Conservation (phyloP, 2,113 vertebrate species). For the Grammomys surdaster region DNA sequence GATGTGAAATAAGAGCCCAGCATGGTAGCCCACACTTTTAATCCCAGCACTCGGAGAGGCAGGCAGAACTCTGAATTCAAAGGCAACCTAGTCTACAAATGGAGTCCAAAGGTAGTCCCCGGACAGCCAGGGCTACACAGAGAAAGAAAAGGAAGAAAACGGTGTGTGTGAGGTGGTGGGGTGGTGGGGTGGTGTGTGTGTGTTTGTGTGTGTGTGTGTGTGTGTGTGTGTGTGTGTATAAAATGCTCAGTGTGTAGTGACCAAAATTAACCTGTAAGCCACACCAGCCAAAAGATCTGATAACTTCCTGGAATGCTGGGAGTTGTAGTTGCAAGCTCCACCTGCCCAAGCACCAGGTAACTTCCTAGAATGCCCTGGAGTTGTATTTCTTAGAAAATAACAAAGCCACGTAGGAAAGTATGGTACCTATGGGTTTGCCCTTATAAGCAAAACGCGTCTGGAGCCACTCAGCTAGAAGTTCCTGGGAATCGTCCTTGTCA, state of each 20-base stretch:
- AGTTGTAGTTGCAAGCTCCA: neutral
- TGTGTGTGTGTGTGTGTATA: too few species aligned
- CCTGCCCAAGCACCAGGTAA: neutral
- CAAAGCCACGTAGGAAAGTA: neutral
- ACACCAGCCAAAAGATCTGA: neutral
- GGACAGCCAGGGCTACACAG: neutral
- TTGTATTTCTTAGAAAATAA: neutral
- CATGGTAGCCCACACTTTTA: neutral
- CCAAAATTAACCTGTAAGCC: neutral
- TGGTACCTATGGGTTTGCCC: neutral
- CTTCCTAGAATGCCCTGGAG: neutral
- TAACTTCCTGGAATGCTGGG: neutral
- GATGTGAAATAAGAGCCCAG: neutral
- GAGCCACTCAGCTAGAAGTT: neutral
- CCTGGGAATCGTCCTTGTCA: neutral
- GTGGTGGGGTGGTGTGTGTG: too few species aligned
- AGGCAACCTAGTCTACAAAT: neutral
- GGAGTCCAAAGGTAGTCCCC: neutral
- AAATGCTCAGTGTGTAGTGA: neutral
- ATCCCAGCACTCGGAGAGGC: neutral
- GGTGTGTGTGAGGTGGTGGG: too few species aligned
- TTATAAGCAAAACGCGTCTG: neutral
- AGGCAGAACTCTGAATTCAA: neutral
- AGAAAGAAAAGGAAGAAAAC: neutral
- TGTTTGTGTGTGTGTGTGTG: too few species aligned